A percentile compares a stretch with the other conserved stretches of the same genome.
Evolutionary conservation across 2,113 vertebrate genomes (phyloP).

Genomic region (Chroicocephalus ridibundus): DNA sequence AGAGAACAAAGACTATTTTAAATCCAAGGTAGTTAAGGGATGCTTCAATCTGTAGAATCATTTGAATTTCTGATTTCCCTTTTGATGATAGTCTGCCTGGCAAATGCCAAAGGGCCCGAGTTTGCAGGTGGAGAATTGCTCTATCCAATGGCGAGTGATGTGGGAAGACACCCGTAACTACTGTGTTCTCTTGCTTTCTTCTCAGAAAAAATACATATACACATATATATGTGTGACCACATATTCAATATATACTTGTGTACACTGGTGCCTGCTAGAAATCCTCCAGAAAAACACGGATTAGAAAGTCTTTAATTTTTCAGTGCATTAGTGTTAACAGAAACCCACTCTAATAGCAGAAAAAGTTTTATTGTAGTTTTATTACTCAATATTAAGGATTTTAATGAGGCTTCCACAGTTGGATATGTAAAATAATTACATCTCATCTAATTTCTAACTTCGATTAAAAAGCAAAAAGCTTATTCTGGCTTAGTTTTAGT

Average conservation of each 20-base stretch:
- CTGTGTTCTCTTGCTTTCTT: background rate
- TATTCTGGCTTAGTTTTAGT: background rate
- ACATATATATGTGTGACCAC: background rate
- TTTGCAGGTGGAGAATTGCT: background rate
- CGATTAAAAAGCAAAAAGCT: conserved; percentile 23
- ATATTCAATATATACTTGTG: background rate
- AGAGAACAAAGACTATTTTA: conserved; percentile 12
- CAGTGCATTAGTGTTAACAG: background rate
- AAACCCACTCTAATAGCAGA: background rate
- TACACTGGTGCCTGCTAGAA: background rate
- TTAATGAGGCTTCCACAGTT: conserved; percentile 14
- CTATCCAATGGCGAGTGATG: fast-evolving
- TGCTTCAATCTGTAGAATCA: background rate
- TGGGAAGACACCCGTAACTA: background rate
- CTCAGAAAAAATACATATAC: fast-evolving
- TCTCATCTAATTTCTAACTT: conserved; percentile 19
- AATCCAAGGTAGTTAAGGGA: background rate
- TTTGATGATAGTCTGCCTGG: background rate
- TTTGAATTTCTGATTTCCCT: conserved; percentile 23
- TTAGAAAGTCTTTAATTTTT: background rate
- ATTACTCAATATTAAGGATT: conserved; percentile 17
- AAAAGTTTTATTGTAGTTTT: background rate
- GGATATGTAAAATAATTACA: conserved; percentile 42
- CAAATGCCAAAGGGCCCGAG: background rate
- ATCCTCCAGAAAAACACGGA: background rate